These are phyloP conservation scores for Paratrypauchen microcephalus DNA, from an alignment of 2,797 vertebrate species.

Conservation along the genomic window DNA sequence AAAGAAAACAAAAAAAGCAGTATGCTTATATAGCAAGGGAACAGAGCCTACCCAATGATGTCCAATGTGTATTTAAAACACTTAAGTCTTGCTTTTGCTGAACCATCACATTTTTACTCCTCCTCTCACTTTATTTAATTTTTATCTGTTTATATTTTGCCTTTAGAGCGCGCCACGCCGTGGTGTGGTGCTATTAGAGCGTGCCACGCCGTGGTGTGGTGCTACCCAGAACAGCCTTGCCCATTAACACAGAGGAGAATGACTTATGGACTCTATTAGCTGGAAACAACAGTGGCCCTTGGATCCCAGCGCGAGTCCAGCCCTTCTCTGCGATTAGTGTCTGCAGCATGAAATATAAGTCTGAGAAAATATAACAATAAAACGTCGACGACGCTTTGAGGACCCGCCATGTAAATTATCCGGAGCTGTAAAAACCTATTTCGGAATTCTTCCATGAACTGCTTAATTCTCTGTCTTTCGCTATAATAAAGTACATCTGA, in stretches of 20 bases:
- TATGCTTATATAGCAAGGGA: no score
- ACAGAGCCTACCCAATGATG: no score
- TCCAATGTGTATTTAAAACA: background rate
- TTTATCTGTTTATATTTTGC: background rate
- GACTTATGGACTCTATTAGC: conserved; percentile 30
- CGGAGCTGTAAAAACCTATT: conserved; percentile 43
- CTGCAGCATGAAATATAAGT: conserved; percentile 45
- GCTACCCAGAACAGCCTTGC: background rate
- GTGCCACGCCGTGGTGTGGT: background rate
- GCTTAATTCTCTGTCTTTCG: conserved; percentile 2
- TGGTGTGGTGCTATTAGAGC: background rate
- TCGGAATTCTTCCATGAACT: conserved; percentile 49
- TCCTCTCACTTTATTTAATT: background rate
- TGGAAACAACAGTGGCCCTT: conserved; percentile 32
- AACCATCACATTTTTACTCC: conserved; percentile 1
- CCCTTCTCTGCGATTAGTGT: conserved; percentile 45
- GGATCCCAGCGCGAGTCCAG: conserved; percentile 37
- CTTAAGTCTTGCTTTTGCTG: background rate
- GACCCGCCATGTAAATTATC: conserved; percentile 50
- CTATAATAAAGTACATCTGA: conserved; percentile 23
- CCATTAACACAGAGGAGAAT: conserved; percentile 14
- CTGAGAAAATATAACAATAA: conserved; percentile 43
- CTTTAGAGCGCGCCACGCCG: background rate
- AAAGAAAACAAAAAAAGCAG: no score
- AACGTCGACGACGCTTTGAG: conserved; percentile 39